Conservation (phyloP, 1,140 invertebrate species). For the Capitella teleta region DNA sequence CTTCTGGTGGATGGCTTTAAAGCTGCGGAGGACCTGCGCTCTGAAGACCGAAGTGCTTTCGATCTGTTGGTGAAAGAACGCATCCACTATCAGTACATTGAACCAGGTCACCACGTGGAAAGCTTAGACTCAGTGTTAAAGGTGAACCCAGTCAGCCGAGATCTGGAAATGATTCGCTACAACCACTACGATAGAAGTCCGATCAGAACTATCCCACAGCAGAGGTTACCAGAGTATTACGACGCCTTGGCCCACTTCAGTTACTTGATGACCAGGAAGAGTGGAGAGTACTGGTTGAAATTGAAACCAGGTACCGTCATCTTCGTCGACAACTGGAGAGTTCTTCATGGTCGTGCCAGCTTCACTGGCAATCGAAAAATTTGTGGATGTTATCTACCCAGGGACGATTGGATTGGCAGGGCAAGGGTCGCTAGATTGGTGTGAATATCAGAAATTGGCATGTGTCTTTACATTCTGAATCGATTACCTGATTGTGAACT, state of each 20-base stretch:
- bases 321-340: conserved; percentile 63
- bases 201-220: conserved; percentile 44
- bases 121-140: conserved; percentile 20
- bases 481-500: too few species aligned
- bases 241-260: conserved; percentile 19
- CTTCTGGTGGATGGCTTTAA: conserved; percentile 59
- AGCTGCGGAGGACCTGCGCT: conserved; percentile 49
- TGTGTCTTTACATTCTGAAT: too few species aligned
- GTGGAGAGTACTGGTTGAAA: conserved; percentile 50
- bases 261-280: background rate
- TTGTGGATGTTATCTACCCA: conserved; percentile 13
- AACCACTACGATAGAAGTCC: conserved; percentile 59
- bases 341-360: conserved; percentile 56
- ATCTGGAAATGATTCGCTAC: conserved; percentile 34
- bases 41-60: conserved; percentile 46
- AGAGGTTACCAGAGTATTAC: conserved; percentile 46
- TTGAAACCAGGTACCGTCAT: conserved; percentile 54
- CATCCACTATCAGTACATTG: conserved; percentile 54
- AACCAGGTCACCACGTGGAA: conserved; percentile 12
- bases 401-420: conserved; percentile 2
- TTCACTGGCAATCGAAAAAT: conserved; percentile 46
- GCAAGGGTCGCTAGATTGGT: background rate
- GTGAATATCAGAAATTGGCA: too few species aligned
- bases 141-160: conserved; percentile 14
- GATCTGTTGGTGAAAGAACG: conserved; percentile 45